Base-by-base conservation (phyloP, 2,797 vertebrate species). In the Characodon lateralis region DNA sequence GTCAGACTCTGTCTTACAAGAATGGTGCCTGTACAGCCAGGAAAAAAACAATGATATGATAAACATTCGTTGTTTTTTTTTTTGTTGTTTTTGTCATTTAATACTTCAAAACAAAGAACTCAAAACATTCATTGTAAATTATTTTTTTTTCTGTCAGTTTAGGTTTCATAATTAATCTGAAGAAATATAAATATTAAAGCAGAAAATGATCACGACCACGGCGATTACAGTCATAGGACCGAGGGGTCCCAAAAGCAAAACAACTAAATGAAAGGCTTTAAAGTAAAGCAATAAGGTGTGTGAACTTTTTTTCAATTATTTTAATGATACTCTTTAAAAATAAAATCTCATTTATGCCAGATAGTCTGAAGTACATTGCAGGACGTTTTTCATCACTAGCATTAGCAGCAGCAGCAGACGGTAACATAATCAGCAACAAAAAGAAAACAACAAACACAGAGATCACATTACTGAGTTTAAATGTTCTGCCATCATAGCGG, bases 331-430 rank as follows among this genome's bases (percentile, higher is more conserved):
- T 20, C 2, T 28, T 43, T 12, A 12, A 10, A 66, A 41, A 66
- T 39, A 66, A 66, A 66, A 22, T 2, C 3, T 24, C 22, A 0
- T 24, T 41, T 65, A 55, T 0, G 58, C 12, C 16, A 70, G 55
- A 61, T 3, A 48, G 28, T 14, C 26, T 51, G 22, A 74, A 72
- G 53, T 73, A 26, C 78, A 85, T 59, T 63, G 41, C 55, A 43
- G 76, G 72, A 77, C 77, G 14, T 12, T 75, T 74, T 69, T 50
- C 77, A 79, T 69, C 72, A 72, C 82, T 90, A 89, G 89, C 91
- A 78, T 88, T 89, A 91, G 90, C 89, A 74, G n/a, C 50, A 26
- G 61, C 50, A 26, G 51, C 35, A 16, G 61, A 82, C 14, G 61
- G 24, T 72, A 59, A 74, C 50, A 22, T 7, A 61, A 6, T 79